phyloP scores from a whole-genome alignment of 1,140 invertebrate genomes.

The Chironomus striatipennis region DNA sequence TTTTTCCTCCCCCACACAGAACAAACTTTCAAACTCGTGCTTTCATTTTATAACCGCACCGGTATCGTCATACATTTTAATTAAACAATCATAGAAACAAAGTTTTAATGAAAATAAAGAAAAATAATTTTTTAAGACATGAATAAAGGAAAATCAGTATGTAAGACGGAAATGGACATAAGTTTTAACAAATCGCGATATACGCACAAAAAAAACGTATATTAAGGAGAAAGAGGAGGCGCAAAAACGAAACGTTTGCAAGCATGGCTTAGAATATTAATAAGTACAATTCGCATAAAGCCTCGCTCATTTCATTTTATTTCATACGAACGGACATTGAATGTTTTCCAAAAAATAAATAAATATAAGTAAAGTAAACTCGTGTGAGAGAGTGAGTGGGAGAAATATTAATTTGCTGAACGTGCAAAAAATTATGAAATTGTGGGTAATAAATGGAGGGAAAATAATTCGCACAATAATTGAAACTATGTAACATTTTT shows the following conservation, averaged over 20 bases:
- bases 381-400: background rate
- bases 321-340: background rate
- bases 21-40: too few species aligned
- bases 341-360: background rate
- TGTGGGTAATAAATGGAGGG: background rate
- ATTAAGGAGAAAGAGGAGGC: background rate
- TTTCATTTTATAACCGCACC: too few species aligned
- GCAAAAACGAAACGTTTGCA: background rate
- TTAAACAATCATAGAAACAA: too few species aligned
- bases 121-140: too few species aligned
- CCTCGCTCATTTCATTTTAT: background rate
- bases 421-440: background rate
- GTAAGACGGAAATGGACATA: background rate
- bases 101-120: too few species aligned
- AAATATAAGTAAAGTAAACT: too few species aligned
- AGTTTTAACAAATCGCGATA: background rate
- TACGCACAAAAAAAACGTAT: background rate
- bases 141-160: background rate
- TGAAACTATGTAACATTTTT: background rate
- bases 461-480: background rate
- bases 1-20: too few species aligned
- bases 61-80: too few species aligned
- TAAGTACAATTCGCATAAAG: slow-evolving; percentile 10
- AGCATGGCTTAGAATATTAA: background rate
- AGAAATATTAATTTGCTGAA: slow-evolving; percentile 2